Conservation (phyloP, 2,888 invertebrate genomes). For the Hirtodrosophila alboralis region DNA sequence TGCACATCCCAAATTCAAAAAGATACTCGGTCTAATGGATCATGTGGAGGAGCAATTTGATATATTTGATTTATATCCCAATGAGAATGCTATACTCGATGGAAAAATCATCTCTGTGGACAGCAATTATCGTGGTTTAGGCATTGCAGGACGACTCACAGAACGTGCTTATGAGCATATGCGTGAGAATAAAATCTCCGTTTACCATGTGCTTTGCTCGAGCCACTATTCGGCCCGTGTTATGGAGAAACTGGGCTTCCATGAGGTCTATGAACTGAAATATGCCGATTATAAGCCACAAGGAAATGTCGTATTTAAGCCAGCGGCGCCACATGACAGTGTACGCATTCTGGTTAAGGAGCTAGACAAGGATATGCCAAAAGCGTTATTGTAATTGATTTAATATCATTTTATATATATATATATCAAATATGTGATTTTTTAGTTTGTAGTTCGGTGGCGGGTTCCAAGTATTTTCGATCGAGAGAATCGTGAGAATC, state of each 20-base stretch:
- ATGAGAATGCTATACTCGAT: constrained; percentile 81
- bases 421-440: constrained; percentile 66
- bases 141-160: constrained; percentile 83
- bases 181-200: constrained; percentile 81
- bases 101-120: constrained; percentile 84
- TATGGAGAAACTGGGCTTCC: constrained; percentile 89
- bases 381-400: constrained; percentile 31
- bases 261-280: constrained; percentile 87
- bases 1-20: constrained; percentile 85
- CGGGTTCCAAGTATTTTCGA: constrained; percentile 45
- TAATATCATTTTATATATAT: constrained; percentile 26
- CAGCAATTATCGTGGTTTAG: constrained; percentile 82
- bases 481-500: constrained; percentile 18
- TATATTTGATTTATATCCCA: constrained; percentile 84
- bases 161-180: constrained; percentile 82
- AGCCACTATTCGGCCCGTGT: constrained; percentile 91
- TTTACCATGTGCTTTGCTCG: constrained; percentile 90
- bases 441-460: constrained; percentile 76
- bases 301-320: constrained; percentile 87
- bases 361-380: constrained; percentile 63
- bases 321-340: constrained; percentile 87
- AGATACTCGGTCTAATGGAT: constrained; percentile 85
- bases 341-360: constrained; percentile 86
- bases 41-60: constrained; percentile 84
- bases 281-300: constrained; percentile 88